These are phyloP conservation scores for Xenopus petersii DNA, from an alignment of 2,797 vertebrate genomes.

Conservation along the genomic window DNA sequence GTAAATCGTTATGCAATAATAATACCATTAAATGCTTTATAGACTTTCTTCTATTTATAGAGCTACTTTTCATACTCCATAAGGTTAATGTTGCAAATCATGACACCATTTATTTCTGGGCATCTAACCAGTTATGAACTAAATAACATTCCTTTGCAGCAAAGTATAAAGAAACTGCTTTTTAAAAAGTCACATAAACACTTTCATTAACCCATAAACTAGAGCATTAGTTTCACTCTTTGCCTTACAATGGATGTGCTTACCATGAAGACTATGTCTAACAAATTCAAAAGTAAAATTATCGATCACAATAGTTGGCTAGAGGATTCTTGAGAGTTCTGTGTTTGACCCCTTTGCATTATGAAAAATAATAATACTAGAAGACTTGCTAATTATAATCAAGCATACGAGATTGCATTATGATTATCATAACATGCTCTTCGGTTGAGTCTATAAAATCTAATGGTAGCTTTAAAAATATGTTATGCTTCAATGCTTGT, in stretches of 20 bases:
- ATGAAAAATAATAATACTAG: too few species aligned
- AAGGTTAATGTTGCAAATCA: slow-evolving; percentile 37
- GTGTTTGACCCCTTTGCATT: too few species aligned
- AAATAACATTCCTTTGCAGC: slow-evolving; percentile 35
- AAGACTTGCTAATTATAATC: too few species aligned
- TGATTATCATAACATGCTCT: too few species aligned
- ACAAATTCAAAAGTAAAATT: neutral
- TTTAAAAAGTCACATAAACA: slow-evolving; percentile 22
- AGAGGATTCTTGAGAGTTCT: too few species aligned
- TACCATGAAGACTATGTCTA: neutral
- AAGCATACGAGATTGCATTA: too few species aligned
- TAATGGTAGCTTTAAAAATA: too few species aligned
- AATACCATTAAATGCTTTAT: neutral
- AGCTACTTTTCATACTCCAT: slow-evolving; percentile 16
- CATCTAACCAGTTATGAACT: slow-evolving; percentile 19
- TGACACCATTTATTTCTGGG: slow-evolving; percentile 31
- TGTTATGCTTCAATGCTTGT: too few species aligned
- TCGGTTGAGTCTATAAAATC: too few species aligned
- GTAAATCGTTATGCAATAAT: slow-evolving; percentile 3
- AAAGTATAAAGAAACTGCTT: slow-evolving; percentile 18
- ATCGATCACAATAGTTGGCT: neutral
- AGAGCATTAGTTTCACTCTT: slow-evolving; percentile 10
- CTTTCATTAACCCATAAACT: slow-evolving; percentile 31
- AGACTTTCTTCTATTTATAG: neutral
- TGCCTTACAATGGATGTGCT: neutral